These are phyloP conservation scores for Myrmecobius fasciatus DNA, from an alignment of 2,113 vertebrate species.

Conservation along the genomic window DNA sequence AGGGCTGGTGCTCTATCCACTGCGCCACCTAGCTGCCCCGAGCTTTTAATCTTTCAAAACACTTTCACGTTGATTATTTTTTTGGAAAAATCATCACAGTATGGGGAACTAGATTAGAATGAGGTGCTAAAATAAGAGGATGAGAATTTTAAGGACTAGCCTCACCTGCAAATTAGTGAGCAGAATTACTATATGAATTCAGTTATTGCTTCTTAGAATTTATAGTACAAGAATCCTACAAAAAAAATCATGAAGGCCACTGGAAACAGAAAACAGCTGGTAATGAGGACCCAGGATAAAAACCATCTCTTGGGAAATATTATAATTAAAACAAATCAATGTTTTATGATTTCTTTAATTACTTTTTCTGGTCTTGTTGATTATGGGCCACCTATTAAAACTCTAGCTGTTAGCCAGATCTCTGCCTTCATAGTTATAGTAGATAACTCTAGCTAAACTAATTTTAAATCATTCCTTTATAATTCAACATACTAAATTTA, in stretches of 20 bases:
- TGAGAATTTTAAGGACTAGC: not conserved
- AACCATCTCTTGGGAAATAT: not conserved
- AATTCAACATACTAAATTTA: constrained; percentile 20
- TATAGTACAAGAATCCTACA: too few species aligned
- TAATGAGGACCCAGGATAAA: not conserved
- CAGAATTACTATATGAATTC: not conserved
- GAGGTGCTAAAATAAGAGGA: not conserved
- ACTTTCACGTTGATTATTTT: not conserved
- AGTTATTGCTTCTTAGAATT: not conserved
- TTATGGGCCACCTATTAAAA: not conserved
- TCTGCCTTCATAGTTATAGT: not conserved
- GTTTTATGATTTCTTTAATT: constrained; percentile 10
- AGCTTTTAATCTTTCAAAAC: constrained; percentile 35
- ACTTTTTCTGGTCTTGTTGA: constrained; percentile 11
- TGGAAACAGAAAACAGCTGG: not conserved
- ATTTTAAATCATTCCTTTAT: not conserved
- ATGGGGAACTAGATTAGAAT: constrained; percentile 3
- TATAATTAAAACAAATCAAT: constrained; percentile 9
- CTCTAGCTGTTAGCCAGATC: not conserved
- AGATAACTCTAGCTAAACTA: not conserved
- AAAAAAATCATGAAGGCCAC: not conserved
- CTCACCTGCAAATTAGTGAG: not conserved
- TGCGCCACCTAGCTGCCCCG: too few species aligned
- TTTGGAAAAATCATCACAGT: not conserved
- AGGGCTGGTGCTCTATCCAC: too few species aligned